These are phyloP conservation scores for Stegodyphus mimosarum DNA, from an alignment of 1,140 invertebrate genomes.

Conservation along the genomic window DNA sequence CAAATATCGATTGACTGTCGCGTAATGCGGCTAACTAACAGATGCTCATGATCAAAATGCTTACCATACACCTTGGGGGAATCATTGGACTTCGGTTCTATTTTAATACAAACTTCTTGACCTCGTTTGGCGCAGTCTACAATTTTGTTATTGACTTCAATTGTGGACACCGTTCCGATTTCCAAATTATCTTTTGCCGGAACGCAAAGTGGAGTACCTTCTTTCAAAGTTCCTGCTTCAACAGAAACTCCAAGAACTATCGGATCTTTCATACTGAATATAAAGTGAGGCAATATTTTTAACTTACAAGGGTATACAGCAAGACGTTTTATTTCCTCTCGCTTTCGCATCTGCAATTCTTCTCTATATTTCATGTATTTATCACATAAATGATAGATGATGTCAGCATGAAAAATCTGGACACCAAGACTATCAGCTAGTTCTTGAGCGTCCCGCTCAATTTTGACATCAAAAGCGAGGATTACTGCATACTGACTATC, in stretches of 20 bases:
- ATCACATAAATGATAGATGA: constrained; percentile 99
- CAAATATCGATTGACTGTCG: constrained; percentile 98
- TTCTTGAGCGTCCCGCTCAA: constrained; percentile 97
- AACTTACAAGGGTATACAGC: constrained; percentile 99
- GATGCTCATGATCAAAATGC: constrained; percentile 96
- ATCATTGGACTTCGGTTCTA: constrained; percentile 95
- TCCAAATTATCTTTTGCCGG: constrained; percentile 94
- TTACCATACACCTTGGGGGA: constrained; percentile 97
- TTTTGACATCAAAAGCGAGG: constrained; percentile 98
- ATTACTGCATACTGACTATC: constrained; percentile 98
- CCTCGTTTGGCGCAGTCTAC: constrained; percentile 94
- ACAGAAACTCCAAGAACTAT: constrained; percentile 96
- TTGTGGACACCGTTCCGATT: constrained; percentile 92
- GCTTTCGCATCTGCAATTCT: constrained; percentile 90
- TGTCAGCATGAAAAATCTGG: constrained; percentile 98
- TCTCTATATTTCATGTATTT: constrained; percentile 94
- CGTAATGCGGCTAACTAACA: constrained; percentile 95
- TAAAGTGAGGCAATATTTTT: constrained; percentile 84
- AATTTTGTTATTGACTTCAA: constrained; percentile 85
- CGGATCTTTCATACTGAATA: constrained; percentile 97
- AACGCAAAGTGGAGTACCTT: constrained; percentile 96
- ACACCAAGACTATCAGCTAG: constrained; percentile 94
- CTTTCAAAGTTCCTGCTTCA: constrained; percentile 94
- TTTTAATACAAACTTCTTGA: constrained; percentile 98
- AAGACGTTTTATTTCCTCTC: constrained; percentile 95